Percentiles rank a stretch among this genome's conserved stretches.
Conservation (phyloP, 2,888 invertebrate species). For the Hoplodrina blanda region DNA sequence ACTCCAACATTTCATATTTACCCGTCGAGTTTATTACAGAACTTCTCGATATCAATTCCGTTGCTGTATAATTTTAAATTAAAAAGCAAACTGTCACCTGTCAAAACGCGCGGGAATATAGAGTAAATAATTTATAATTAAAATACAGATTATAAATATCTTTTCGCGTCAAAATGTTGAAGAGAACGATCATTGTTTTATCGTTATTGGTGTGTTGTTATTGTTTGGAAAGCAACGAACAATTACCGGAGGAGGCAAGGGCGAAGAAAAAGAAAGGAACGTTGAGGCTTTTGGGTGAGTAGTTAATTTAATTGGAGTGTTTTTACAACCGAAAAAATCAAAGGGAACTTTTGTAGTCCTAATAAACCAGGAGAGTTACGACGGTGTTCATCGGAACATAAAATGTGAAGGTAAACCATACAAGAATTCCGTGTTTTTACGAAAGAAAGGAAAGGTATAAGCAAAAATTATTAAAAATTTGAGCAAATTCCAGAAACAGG, state of each 20-base stretch:
- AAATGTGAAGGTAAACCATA: conserved; percentile 29
- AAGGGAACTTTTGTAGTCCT: conserved; percentile 27
- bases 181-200: conserved; percentile 71
- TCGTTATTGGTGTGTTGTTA: conserved; percentile 79
- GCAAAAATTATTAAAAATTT: neutral
- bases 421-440: conserved; percentile 25
- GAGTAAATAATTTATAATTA: conserved; percentile 23
- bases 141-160: conserved; percentile 36
- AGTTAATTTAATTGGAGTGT: conserved; percentile 57
- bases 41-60: conserved; percentile 33
- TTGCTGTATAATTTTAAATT: conserved; percentile 23
- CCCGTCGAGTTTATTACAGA: conserved; percentile 27
- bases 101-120: conserved; percentile 28
- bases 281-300: conserved; percentile 81
- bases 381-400: conserved; percentile 27
- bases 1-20: conserved; percentile 38
- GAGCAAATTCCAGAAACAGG: neutral
- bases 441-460: neutral
- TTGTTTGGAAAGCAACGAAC: conserved; percentile 77
- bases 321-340: conserved; percentile 41
- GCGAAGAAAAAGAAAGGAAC: conserved; percentile 84
- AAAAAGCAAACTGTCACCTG: conserved; percentile 45
- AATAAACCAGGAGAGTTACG: conserved; percentile 25
- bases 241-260: conserved; percentile 78
- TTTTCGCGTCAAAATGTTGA: conserved; percentile 72